Evolutionary conservation across 2,113 vertebrate genomes (phyloP), one percentile per base, ranked within the genome.

Genomic region (Sinocyclocheilus rhinocerous): DNA sequence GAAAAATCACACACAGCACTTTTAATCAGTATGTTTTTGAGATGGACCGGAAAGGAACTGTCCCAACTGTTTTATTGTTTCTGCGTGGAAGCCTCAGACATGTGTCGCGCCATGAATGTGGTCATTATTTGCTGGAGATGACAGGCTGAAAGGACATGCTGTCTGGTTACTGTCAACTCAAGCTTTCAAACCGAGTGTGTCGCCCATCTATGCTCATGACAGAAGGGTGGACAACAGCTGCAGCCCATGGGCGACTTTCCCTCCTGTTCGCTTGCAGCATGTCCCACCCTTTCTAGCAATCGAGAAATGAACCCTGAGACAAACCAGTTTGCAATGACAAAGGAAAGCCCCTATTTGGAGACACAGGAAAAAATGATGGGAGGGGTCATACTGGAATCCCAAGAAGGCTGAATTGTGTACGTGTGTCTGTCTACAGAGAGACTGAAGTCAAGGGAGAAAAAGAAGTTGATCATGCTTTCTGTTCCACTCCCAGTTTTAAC

Each of bases 381-480:
- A 67, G 42, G 77, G 52, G 77, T 42, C 26, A 24, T 55, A 18
- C 85, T 50, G 75, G 59, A 65, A 84, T 84, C 69, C 7, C 18
- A 13, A n/a, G 67, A 84, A 55, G 81, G 59, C 26, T 73, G 80
- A 22, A 45, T n/a, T 61, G 13, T 33, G 50, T 84, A 22, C 73
- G 59, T 81, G 59, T 86, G 79, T 88, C 45, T 83, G 72, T 76
- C 63, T 86, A 63, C 33, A 39, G 76, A 59, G 55, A 63, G 61
- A 59, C 86, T 88, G 86, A 88, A 89, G 83, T 89, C 12, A 77
- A 83, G 81, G 87, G 79, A 88, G 85, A 90, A 91, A 90, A 90
- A 92, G 85, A 88, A 75, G 88, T 88, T 88, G 90, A 93, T 94
- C 92, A 89, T 86, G 88, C 86, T 90, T 94, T 93, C 87, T 89